phyloP scores from a whole-genome alignment of 2,113 vertebrate species.

The Eubucco bourcierii region DNA sequence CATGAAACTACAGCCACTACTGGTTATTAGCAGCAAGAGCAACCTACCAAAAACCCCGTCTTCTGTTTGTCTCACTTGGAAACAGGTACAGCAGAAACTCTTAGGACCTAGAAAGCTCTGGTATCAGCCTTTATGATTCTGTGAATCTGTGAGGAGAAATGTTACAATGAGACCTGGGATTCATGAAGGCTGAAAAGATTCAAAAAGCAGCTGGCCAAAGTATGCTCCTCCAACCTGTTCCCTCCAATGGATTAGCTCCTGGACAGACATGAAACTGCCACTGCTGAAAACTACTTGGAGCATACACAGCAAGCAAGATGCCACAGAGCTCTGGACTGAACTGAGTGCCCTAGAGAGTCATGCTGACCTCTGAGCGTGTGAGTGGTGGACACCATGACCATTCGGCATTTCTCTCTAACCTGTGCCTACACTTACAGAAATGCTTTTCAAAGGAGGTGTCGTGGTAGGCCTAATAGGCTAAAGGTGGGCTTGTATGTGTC shows the following conservation, averaged over 20 bases:
- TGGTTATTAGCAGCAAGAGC: background rate
- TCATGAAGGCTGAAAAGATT: background rate
- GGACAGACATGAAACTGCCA: background rate
- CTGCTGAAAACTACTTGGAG: background rate
- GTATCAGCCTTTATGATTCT: background rate
- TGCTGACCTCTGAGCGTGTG: background rate
- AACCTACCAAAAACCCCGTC: background rate
- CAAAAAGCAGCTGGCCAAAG: background rate
- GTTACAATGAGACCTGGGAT: fast-evolving
- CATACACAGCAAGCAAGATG: fast-evolving
- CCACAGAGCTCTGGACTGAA: background rate
- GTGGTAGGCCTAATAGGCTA: too few species aligned
- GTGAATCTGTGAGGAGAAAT: background rate
- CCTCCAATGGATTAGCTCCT: fast-evolving
- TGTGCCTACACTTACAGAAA: background rate
- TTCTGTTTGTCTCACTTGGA: background rate
- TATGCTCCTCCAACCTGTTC: fast-evolving
- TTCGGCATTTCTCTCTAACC: background rate
- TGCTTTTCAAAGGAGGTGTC: background rate
- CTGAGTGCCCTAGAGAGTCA: fast-evolving
- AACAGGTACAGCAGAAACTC: background rate
- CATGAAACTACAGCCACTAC: background rate
- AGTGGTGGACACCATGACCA: background rate
- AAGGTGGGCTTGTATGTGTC: too few species aligned
- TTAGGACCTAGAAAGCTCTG: background rate